Percentiles rank a stretch among this genome's conserved stretches.
Evolutionary conservation across 1,140 invertebrate species (phyloP).

Genomic region (Rhyacophila brunnea): DNA sequence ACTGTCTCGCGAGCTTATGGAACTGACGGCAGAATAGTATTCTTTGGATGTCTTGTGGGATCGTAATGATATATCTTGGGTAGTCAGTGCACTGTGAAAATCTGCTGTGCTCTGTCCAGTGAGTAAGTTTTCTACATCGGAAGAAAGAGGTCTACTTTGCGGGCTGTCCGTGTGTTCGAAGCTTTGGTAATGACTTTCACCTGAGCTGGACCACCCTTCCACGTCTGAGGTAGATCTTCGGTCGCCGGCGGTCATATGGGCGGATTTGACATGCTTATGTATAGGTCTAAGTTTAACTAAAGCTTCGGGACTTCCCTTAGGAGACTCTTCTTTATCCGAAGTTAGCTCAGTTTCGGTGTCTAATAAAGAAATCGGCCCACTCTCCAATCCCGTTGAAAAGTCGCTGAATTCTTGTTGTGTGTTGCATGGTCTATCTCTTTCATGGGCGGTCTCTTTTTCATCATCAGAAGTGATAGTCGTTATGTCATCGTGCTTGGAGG

Average conservation of each 20-base stretch:
- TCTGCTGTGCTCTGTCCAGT: constrained; percentile 71
- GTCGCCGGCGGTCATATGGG: constrained; percentile 53
- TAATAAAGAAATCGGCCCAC: constrained; percentile 53
- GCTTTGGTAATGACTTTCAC: constrained; percentile 86
- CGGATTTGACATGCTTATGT: constrained; percentile 55
- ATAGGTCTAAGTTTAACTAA: constrained; percentile 45
- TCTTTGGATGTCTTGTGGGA: constrained; percentile 73
- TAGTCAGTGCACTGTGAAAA: constrained; percentile 83
- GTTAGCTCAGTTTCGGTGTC: constrained; percentile 51
- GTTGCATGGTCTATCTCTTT: constrained; percentile 45
- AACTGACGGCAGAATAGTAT: constrained; percentile 80
- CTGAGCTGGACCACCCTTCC: constrained; percentile 81
- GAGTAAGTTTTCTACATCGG: constrained; percentile 77
- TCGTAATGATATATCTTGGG: constrained; percentile 69
- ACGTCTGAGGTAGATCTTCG: constrained; percentile 65
- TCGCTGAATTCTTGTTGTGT: constrained; percentile 45
- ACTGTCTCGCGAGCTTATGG: constrained; percentile 81
- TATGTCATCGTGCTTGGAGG: constrained; percentile 23
- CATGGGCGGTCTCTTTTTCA: constrained; percentile 47
- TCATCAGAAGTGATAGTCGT: constrained; percentile 41
- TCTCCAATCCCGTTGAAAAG: constrained; percentile 50
- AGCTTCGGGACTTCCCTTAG: constrained; percentile 48
- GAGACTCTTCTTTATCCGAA: constrained; percentile 49
- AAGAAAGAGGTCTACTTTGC: constrained; percentile 78
- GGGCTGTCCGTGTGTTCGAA: constrained; percentile 75